A percentile compares a stretch with the other conserved stretches of the same genome.
These are phyloP conservation scores for Nomada flava DNA, from an alignment of 2,888 invertebrate species.

Conservation along the genomic window DNA sequence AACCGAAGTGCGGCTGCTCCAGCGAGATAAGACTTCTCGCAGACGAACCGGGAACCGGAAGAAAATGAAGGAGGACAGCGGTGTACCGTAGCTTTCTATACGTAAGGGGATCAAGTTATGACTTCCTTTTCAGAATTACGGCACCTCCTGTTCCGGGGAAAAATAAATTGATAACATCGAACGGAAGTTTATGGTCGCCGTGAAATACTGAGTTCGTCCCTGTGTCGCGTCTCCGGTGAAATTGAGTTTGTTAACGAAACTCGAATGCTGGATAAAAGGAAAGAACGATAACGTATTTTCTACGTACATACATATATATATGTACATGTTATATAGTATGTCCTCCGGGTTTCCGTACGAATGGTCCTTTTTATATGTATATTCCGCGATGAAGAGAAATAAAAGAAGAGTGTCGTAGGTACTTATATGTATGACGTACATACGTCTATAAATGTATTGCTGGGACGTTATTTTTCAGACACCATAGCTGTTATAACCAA, in stretches of 20 bases:
- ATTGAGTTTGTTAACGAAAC: conserved; percentile 38
- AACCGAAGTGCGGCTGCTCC: conserved; percentile 62
- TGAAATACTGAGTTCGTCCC: conserved; percentile 45
- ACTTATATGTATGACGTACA: too few species aligned
- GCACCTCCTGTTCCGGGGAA: conserved; percentile 26
- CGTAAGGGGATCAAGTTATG: conserved; percentile 52
- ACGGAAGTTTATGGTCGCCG: conserved; percentile 50
- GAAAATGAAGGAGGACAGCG: conserved; percentile 57
- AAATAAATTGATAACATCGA: conserved; percentile 65
- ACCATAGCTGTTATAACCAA: too few species aligned
- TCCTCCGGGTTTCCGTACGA: too few species aligned
- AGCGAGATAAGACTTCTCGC: conserved; percentile 65
- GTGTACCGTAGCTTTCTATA: conserved; percentile 39
- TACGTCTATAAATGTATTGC: too few species aligned
- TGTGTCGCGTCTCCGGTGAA: conserved; percentile 8
- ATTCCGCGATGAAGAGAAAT: too few species aligned
- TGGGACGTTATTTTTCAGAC: too few species aligned
- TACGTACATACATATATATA: neutral
- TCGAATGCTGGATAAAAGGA: neutral
- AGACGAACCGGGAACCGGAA: conserved; percentile 49
- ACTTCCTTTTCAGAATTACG: conserved; percentile 52
- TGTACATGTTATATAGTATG: too few species aligned
- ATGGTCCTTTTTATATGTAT: too few species aligned
- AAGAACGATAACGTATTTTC: neutral
- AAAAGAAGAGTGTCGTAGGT: too few species aligned